phyloP scores from a whole-genome alignment of 2,797 vertebrate species.

The Okamejei kenojei region DNA sequence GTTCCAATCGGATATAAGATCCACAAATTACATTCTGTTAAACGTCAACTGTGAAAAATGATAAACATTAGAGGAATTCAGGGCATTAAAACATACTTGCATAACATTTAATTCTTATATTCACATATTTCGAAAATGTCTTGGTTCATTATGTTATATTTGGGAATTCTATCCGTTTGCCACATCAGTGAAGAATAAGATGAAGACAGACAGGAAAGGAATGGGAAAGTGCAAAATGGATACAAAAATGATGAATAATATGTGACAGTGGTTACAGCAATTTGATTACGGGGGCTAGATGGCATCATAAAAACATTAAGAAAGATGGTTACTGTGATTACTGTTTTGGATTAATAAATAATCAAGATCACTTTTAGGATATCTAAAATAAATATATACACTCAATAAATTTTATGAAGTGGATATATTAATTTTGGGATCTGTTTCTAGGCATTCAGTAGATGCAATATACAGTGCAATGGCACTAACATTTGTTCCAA shows the following conservation, averaged over 20 bases:
- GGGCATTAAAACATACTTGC: neutral
- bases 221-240: neutral
- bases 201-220: neutral
- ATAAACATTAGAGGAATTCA: slow-evolving; percentile 14
- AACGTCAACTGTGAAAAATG: neutral
- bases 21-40: neutral
- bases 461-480: neutral
- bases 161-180: neutral
- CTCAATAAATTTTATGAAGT: neutral
- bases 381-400: neutral
- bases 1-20: neutral
- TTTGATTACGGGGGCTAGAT: neutral
- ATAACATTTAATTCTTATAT: neutral
- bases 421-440: neutral
- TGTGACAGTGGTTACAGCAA: neutral
- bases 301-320: neutral
- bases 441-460: neutral
- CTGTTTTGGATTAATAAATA: neutral
- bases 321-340: neutral
- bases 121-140: neutral
- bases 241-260: neutral
- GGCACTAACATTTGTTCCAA: neutral
- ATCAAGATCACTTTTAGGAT: neutral
- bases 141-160: neutral
- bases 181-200: neutral